A percentile compares a stretch with the other conserved stretches of the same genome.
phyloP scores from a whole-genome alignment of 2,888 invertebrate genomes.

The Siphlonurus alternatus region DNA sequence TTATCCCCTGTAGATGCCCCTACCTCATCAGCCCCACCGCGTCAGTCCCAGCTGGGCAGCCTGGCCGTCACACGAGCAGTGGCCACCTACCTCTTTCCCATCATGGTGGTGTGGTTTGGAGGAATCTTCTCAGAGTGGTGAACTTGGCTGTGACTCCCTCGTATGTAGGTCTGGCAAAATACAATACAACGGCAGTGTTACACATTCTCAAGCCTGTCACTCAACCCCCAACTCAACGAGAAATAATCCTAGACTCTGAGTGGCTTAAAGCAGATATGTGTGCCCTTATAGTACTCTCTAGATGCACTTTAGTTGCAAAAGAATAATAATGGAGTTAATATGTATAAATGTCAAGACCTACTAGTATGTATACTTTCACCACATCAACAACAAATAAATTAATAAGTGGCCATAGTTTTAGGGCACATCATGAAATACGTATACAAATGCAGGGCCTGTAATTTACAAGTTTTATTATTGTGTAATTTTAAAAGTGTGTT shows the following conservation, averaged over 20 bases:
- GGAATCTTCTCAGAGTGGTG: constrained; percentile 58
- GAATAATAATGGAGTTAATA: too few relatives aligned
- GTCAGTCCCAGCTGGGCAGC: neutral
- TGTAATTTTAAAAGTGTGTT: neutral
- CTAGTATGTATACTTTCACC: neutral
- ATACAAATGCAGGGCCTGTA: neutral
- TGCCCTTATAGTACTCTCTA: neutral
- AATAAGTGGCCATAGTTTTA: neutral
- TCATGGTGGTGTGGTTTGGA: constrained; percentile 73
- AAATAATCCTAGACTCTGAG: neutral
- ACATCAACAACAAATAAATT: neutral
- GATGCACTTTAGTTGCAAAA: too few relatives aligned
- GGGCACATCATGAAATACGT: neutral
- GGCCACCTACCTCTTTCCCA: constrained; percentile 58
- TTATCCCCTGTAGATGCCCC: constrained; percentile 4
- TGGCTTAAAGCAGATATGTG: neutral
- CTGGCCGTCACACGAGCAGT: constrained; percentile 42
- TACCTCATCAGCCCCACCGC: neutral
- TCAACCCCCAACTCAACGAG: neutral
- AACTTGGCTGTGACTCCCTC: neutral
- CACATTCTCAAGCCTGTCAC: too few relatives aligned
- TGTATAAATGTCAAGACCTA: neutral
- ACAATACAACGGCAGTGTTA: neutral
- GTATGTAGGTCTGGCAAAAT: neutral
- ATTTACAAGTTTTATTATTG: neutral